Conservation (phyloP, 1,140 invertebrate genomes). For the Brachionus paranguensis region DNA sequence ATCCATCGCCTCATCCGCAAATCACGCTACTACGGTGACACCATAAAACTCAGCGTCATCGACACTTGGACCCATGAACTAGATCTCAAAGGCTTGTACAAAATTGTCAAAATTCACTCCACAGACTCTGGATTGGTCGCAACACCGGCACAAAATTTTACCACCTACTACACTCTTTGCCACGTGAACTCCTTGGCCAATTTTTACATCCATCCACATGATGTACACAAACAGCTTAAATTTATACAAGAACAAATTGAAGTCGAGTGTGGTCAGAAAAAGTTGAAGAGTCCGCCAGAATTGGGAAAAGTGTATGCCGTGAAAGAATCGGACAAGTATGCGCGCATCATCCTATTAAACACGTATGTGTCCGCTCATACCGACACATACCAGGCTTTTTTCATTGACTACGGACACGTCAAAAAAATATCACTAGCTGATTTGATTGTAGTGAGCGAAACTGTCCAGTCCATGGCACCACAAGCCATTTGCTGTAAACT, state of each 20-base stretch:
- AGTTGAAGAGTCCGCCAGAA: background rate
- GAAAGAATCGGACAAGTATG: background rate
- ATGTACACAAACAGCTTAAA: background rate
- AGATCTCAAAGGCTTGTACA: background rate
- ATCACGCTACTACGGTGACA: background rate
- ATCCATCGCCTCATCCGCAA: background rate
- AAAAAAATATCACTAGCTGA: background rate
- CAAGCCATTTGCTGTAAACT: slow-evolving; percentile 23
- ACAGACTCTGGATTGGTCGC: background rate
- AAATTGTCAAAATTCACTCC: background rate
- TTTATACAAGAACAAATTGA: slow-evolving; percentile 17
- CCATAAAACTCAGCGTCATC: background rate
- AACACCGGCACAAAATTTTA: background rate
- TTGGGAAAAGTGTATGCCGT: background rate
- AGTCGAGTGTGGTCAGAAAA: background rate
- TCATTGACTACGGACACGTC: background rate
- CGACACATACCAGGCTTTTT: background rate
- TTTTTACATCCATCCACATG: slow-evolving; percentile 17
- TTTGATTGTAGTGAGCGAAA: background rate
- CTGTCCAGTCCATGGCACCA: background rate
- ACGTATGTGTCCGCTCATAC: background rate
- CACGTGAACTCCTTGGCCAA: background rate
- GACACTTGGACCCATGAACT: background rate
- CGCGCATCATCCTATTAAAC: background rate
- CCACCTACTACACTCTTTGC: background rate